Evolutionary conservation across 1,140 invertebrate genomes (phyloP).

Genomic region (Drosophila pseudoananassae): DNA sequence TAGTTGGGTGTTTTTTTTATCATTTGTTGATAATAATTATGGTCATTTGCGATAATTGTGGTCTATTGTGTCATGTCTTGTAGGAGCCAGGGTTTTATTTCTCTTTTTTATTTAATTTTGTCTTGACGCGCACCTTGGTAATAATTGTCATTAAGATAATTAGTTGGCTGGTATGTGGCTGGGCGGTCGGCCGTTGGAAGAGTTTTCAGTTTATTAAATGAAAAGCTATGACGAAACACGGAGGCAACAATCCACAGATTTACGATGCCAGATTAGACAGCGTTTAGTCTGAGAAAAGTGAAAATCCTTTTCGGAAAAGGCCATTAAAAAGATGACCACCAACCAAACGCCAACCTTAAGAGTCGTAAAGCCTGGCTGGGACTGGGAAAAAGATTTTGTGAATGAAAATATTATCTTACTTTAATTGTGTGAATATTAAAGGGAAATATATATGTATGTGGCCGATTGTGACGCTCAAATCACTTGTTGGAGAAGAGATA

Average conservation of each 20-base stretch:
- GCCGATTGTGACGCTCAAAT: conserved; percentile 4
- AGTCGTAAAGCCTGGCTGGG: conserved; percentile 36
- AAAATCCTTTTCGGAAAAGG: conserved; percentile 58
- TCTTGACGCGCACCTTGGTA: conserved; percentile 57
- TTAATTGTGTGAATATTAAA: conserved; percentile 70
- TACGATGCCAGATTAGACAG: conserved; percentile 50
- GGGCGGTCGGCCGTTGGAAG: conserved; percentile 50
- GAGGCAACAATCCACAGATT: conserved; percentile 45
- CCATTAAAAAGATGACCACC: conserved; percentile 33
- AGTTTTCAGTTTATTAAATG: conserved; percentile 76
- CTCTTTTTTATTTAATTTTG: conserved; percentile 14
- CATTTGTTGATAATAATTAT: conserved; percentile 81
- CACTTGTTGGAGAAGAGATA: conserved; percentile 5
- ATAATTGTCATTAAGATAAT: conserved; percentile 82
- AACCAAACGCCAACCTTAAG: conserved; percentile 4
- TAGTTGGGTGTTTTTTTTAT: conserved; percentile 41
- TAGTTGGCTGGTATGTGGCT: conserved; percentile 59
- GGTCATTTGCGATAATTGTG: conserved; percentile 80
- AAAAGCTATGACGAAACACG: conserved; percentile 73
- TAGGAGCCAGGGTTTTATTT: conserved; percentile 34
- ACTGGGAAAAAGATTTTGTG: conserved; percentile 48
- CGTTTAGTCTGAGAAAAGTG: conserved; percentile 61
- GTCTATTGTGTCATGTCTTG: conserved; percentile 66
- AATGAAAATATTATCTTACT: conserved; percentile 59
- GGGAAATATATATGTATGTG: conserved; percentile 26